A percentile compares a stretch with the other conserved stretches of the same genome.
phyloP scores from a whole-genome alignment of 2,113 vertebrate genomes.

The Ciconia maguari region DNA sequence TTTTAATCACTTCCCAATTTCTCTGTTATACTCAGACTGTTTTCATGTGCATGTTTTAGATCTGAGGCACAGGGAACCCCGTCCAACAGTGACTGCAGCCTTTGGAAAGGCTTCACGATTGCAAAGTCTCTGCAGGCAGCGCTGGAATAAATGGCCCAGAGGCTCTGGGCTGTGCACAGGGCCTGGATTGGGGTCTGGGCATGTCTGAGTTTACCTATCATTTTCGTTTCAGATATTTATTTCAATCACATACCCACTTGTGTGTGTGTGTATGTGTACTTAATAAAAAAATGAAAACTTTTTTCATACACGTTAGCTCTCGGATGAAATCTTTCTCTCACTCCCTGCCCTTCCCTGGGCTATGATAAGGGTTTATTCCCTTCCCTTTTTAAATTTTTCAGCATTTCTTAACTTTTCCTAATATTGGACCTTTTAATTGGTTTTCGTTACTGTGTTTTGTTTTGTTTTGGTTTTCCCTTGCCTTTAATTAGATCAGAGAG shows the following conservation, averaged over 20 bases:
- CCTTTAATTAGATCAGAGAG: neutral
- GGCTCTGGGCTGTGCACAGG: neutral
- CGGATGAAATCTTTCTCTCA: neutral
- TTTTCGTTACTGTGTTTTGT: neutral
- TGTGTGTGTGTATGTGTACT: neutral
- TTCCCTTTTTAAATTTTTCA: neutral
- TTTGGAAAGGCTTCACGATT: neutral
- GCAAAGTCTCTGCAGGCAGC: neutral
- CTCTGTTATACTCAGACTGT: neutral
- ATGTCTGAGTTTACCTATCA: accelerated
- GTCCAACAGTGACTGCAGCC: neutral
- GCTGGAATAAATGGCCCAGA: neutral
- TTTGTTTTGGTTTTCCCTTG: neutral
- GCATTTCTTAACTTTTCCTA: neutral
- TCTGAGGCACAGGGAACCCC: neutral
- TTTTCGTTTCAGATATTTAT: neutral
- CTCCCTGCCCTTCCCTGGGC: neutral
- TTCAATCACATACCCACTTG: neutral
- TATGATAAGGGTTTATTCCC: neutral
- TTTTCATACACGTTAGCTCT: neutral
- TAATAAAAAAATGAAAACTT: neutral
- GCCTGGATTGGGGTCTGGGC: neutral
- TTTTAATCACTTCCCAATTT: neutral
- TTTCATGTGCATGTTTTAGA: neutral
- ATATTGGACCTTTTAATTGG: neutral